Evolutionary conservation across 2,888 invertebrate species (phyloP).

Genomic region (Drosophila buzzatii): DNA sequence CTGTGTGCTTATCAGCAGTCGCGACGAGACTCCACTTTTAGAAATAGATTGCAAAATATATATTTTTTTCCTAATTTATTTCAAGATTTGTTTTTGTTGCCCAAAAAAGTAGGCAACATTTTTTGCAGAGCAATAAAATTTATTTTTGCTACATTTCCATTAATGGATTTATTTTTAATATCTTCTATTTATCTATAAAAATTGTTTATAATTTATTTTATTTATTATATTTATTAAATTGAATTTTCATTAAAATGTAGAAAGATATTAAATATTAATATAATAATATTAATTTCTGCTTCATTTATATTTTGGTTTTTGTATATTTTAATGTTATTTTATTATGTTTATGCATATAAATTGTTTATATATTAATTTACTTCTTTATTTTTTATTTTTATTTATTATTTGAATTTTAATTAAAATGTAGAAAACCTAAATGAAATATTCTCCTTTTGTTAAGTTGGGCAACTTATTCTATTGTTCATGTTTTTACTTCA

Average conservation of each 20-base stretch:
- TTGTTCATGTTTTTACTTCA: background rate
- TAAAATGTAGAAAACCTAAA: background rate
- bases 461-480: background rate
- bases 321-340: too few relatives aligned
- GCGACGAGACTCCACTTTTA: too few relatives aligned
- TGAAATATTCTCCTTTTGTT: constrained; percentile 4
- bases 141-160: too few relatives aligned
- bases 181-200: background rate
- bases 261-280: background rate
- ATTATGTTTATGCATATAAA: background rate
- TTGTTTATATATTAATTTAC: background rate
- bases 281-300: too few relatives aligned
- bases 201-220: background rate
- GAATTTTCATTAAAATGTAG: background rate
- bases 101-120: background rate
- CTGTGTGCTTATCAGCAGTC: too few relatives aligned
- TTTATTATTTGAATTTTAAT: background rate
- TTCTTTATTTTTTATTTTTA: too few relatives aligned
- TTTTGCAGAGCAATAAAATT: background rate
- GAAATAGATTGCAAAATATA: background rate
- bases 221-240: too few relatives aligned
- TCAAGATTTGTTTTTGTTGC: background rate
- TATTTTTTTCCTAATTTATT: too few relatives aligned
- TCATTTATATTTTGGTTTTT: too few relatives aligned
- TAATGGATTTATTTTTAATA: too few relatives aligned